Percentiles rank a stretch among this genome's conserved stretches.
These are phyloP conservation scores for Blastobasis adustella DNA, from an alignment of 2,888 invertebrate species.

Conservation along the genomic window DNA sequence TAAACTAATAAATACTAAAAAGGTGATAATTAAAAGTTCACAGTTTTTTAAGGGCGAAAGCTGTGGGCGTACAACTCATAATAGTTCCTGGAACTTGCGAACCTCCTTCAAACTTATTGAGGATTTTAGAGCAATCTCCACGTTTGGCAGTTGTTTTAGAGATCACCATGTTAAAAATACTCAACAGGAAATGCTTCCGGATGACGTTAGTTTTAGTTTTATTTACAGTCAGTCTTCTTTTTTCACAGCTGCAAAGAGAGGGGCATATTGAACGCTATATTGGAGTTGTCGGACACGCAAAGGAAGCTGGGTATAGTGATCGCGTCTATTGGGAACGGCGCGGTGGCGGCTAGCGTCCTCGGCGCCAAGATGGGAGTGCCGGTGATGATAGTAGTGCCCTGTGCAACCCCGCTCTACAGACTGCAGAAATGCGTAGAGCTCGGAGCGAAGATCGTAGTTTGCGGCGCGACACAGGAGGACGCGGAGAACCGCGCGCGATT, in stretches of 20 bases:
- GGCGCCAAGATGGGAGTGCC: constrained; percentile 75
- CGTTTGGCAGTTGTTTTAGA: too few relatives aligned
- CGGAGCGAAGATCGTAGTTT: constrained; percentile 79
- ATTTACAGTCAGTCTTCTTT: too few relatives aligned
- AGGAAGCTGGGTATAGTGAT: constrained; percentile 78
- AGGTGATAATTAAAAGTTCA: too few relatives aligned
- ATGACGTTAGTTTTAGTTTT: too few relatives aligned
- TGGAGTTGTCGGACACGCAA: constrained; percentile 72
- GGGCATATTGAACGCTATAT: constrained; percentile 78
- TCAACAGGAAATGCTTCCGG: too few relatives aligned
- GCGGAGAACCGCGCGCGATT: constrained; percentile 76
- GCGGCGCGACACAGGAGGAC: constrained; percentile 76
- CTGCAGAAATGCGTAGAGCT: constrained; percentile 76
- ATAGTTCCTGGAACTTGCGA: too few relatives aligned
- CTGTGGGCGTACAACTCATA: too few relatives aligned
- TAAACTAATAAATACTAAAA: too few relatives aligned
- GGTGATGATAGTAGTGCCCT: constrained; percentile 81
- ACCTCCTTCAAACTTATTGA: too few relatives aligned
- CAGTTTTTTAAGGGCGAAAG: too few relatives aligned
- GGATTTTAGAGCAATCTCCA: too few relatives aligned
- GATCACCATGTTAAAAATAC: too few relatives aligned
- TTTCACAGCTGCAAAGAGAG: constrained; percentile 80
- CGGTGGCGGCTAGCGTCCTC: constrained; percentile 78
- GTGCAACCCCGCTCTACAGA: constrained; percentile 79
- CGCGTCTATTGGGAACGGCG: constrained; percentile 83